Evolutionary conservation across 2,797 vertebrate species (phyloP), one percentile per base, ranked within the genome.

Genomic region (Lagorchestes hirsutus): DNA sequence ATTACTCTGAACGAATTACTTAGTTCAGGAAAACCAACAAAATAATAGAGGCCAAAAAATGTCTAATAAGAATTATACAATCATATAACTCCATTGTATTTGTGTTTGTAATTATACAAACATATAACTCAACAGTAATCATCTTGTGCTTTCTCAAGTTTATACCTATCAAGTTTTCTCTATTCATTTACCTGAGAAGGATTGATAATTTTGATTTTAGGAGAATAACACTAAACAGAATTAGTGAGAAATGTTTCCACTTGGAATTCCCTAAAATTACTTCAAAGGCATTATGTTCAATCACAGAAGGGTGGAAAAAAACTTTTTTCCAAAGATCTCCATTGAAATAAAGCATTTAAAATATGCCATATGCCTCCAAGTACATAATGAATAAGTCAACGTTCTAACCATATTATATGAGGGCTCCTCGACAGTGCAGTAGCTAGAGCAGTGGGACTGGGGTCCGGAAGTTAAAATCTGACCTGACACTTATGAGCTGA

Each of bases 301-400:
- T 96, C 40, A 46, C 54, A 92, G 91, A 90, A 57, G 24, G 0
- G 90, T 0, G 59, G 16, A 2, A 0, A 28, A 40, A 24, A 5
- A 93, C 91, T 95, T 93, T 91, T 55, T 92, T 94, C 96, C 91
- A 93, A 97, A 93, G n/a, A 55, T 22, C 5, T 93, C 67, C 87
- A 29, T 31, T 55, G 94, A 95, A 94, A 55, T 18, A 90, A 82
- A 90, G 40, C 34, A 58, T 40, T 58, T 54, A 58, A 58, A 92
- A 57, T 58, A 90, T 92, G 59, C 22, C 0, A 12, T 67, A 93
- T 90, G 34, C 90, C 92, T 92, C 90, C 55, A 67, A 9, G 55
- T 91, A 62, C 10, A 54, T 27, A 52, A 92, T 90, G 40, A 96
- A 55, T 62, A 12, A 97, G 95, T 93, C 91, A 94, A 50, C 92